These are phyloP conservation scores for Steromphala cineraria DNA, from an alignment of 2,888 invertebrate species.

Conservation along the genomic window DNA sequence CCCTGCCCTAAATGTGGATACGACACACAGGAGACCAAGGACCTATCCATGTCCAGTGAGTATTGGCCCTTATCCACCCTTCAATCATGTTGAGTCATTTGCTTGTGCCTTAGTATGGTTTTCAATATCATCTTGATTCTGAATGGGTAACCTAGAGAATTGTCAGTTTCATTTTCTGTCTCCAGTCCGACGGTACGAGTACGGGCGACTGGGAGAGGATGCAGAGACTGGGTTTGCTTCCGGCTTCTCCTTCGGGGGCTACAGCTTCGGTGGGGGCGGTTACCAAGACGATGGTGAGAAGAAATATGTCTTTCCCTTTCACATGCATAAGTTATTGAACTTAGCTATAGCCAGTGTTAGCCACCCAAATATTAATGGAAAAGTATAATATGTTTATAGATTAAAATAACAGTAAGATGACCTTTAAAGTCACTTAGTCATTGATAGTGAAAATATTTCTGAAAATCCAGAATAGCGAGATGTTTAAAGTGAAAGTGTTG, in stretches of 20 bases:
- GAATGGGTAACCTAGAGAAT: too few relatives aligned
- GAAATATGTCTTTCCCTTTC: neutral
- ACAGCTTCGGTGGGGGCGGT: neutral
- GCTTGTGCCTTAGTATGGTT: too few relatives aligned
- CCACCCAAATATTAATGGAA: neutral
- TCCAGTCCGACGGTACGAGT: constrained; percentile 70
- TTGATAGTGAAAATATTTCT: too few relatives aligned
- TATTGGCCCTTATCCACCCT: neutral
- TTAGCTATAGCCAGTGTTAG: neutral
- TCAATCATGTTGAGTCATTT: too few relatives aligned
- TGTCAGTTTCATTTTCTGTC: too few relatives aligned
- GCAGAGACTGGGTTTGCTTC: constrained; percentile 46
- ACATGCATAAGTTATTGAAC: too few relatives aligned
- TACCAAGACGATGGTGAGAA: constrained; percentile 20
- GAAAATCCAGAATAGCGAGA: too few relatives aligned
- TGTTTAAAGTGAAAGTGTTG: too few relatives aligned
- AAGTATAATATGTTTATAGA: too few relatives aligned
- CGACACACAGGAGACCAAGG: constrained; percentile 94
- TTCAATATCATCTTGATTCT: too few relatives aligned
- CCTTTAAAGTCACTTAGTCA: too few relatives aligned
- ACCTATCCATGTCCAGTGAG: constrained; percentile 95
- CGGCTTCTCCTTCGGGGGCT: constrained; percentile 49
- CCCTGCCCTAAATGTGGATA: constrained; percentile 96
- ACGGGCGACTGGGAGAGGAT: constrained; percentile 64
- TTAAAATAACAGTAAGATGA: too few relatives aligned